Evolutionary conservation across 2,797 vertebrate species (phyloP).

Genomic region (Cetoscarus ocellatus): DNA sequence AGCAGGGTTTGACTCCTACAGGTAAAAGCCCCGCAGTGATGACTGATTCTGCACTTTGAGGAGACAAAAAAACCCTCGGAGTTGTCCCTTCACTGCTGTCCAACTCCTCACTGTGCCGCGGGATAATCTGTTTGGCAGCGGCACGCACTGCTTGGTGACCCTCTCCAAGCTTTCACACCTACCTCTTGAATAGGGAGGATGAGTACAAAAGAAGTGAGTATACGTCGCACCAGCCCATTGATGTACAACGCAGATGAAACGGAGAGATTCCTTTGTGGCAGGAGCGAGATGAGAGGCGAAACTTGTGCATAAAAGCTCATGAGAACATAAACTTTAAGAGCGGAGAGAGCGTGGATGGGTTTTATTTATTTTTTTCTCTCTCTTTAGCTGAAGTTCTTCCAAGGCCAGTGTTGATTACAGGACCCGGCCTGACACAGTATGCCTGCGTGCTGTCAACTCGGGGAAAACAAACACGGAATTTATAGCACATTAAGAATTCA

Average conservation of each 20-base stretch:
- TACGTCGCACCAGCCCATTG: slow-evolving; percentile 47
- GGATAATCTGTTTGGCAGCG: slow-evolving; percentile 72
- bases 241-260: slow-evolving; percentile 32
- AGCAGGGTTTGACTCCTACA: slow-evolving; percentile 85
- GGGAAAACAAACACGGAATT: slow-evolving; percentile 86
- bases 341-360: slow-evolving; percentile 17
- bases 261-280: slow-evolving; percentile 40
- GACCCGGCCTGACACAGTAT: slow-evolving; percentile 73
- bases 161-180: slow-evolving; percentile 68
- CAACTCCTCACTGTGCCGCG: slow-evolving; percentile 63
- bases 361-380: slow-evolving; percentile 19
- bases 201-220: slow-evolving; percentile 58
- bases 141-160: slow-evolving; percentile 64
- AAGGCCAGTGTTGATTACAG: slow-evolving; percentile 81
- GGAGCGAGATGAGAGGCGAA: slow-evolving; percentile 31
- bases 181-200: slow-evolving; percentile 47
- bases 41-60: slow-evolving; percentile 77
- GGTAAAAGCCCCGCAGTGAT: slow-evolving; percentile 80
- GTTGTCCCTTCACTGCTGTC: slow-evolving; percentile 75
- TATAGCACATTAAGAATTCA: slow-evolving; percentile 88
- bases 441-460: slow-evolving; percentile 80
- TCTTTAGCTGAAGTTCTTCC: slow-evolving; percentile 62
- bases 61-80: slow-evolving; percentile 66
- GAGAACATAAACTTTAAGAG: slow-evolving; percentile 41
- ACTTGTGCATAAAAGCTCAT: slow-evolving; percentile 48